A percentile compares a stretch with the other conserved stretches of the same genome.
Evolutionary conservation across 2,113 vertebrate genomes (phyloP).

Genomic region (Psammodynastes pulverulentus): DNA sequence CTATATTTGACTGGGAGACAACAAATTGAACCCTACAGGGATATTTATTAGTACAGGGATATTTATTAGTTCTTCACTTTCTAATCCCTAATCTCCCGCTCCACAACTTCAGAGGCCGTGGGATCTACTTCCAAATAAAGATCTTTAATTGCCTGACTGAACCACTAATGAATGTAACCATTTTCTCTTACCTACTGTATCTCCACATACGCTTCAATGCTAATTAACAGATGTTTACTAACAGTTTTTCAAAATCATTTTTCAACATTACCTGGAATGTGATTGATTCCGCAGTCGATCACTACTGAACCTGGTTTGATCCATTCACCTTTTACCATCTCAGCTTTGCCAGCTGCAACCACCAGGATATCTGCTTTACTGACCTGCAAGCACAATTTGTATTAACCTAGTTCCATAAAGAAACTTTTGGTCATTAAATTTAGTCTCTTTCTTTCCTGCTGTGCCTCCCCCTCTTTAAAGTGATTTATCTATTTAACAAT

Average conservation of each 20-base stretch:
- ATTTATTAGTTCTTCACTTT: background rate
- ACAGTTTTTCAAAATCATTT: background rate
- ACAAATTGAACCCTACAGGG: background rate
- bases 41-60: background rate
- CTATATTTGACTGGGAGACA: background rate
- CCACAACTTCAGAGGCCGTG: background rate
- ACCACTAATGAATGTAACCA: background rate
- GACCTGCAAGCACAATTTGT: conserved; percentile 61
- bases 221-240: background rate
- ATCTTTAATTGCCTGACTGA: background rate
- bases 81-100: background rate
- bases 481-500: background rate
- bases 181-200: background rate
- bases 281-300: conserved; percentile 98
- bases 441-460: background rate
- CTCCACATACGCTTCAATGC: background rate
- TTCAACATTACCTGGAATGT: conserved; percentile 79
- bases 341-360: conserved; percentile 89
- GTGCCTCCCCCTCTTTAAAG: background rate
- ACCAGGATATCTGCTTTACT: conserved; percentile 92
- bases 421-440: background rate
- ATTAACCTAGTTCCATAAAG: background rate
- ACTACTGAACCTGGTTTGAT: conserved; percentile 93
- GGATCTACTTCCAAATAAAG: background rate
- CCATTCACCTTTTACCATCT: conserved; percentile 97